Evolutionary conservation across 2,888 invertebrate species (phyloP), one percentile per base, ranked within the genome.

Genomic region (Smittia sp.): DNA sequence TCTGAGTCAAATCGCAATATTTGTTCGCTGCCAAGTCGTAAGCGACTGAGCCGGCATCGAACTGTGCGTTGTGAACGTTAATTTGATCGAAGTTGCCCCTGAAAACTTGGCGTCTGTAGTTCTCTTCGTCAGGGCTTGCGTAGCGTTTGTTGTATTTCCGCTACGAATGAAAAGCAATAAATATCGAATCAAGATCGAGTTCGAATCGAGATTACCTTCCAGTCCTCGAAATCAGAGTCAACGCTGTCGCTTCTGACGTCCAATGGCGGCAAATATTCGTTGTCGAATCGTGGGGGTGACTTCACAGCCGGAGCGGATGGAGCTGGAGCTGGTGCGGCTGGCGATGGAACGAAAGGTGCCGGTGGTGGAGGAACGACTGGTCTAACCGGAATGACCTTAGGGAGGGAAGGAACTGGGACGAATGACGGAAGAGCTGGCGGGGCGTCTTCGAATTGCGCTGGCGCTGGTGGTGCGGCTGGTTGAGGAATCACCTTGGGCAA

Each of bases 201-300:
- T 11, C 1, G 15, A 39, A 0, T 32, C 27, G 15, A 13, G 3
- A 13, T 54, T 69, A 54, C 69, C 69, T 69, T 69, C 69, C 69
- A 69, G 25, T 18, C 20, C 1, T 1, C 27, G 52, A 52, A 69
- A 24, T 62, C 62, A 62, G 41, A 24, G 1, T 54, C 69, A 15
- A 41, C 39, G 1, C 4, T 22, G 39, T 58, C 20, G 15, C 15
- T 18, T 46, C 46, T 13, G 41, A 39, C 41, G 6, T 32, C 24
- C 9, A 46, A 15, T 25, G 67, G 67, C 41, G 67, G 67, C 41
- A 67, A 41, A 20, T 67, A 67, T 1, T 69, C 69, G 52, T 52
- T 67, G 22, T 25, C 15, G 24, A n/a, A 18, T 20, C 4, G 18
- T 1, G 58, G n/a, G 22, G 18, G 15, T 18, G n/a, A n/a, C n/a